These are phyloP conservation scores for Anas platyrhynchos DNA, from an alignment of 2,113 vertebrate species.

Conservation along the genomic window DNA sequence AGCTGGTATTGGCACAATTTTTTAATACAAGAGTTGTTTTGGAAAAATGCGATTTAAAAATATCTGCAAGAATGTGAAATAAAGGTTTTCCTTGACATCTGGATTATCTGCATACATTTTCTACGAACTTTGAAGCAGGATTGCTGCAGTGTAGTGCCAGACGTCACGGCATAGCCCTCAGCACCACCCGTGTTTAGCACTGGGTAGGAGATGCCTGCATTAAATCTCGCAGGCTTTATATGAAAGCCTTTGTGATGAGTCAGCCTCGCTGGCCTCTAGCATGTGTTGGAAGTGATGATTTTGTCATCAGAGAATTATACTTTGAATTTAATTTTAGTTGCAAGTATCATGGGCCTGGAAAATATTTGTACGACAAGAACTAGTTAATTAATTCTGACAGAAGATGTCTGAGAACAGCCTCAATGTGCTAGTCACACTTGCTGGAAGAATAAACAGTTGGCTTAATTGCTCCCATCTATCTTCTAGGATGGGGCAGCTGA, in stretches of 20 bases:
- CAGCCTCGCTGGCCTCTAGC: neutral
- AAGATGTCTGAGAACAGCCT: neutral
- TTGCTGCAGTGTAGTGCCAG: neutral
- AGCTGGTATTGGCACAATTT: neutral
- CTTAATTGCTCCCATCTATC: neutral
- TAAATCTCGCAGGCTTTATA: neutral
- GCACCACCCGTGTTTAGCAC: neutral
- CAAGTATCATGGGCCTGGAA: neutral
- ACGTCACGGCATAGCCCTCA: neutral
- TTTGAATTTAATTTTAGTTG: neutral
- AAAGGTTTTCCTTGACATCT: neutral
- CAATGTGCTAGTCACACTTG: neutral
- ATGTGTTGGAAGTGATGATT: neutral
- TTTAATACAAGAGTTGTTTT: neutral
- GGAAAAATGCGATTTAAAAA: neutral
- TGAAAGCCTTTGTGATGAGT: constrained; percentile 11
- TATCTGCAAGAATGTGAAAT: neutral
- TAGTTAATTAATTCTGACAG: neutral
- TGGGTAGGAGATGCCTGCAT: neutral
- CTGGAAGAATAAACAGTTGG: neutral
- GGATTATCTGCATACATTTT: neutral
- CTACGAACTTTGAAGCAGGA: neutral
- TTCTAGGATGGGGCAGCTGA: neutral
- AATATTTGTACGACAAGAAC: neutral
- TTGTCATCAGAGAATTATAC: constrained; percentile 2